A percentile compares a stretch with the other conserved stretches of the same genome.
Conservation (phyloP, 2,888 invertebrate species). For the Pasiphila rectangulata region DNA sequence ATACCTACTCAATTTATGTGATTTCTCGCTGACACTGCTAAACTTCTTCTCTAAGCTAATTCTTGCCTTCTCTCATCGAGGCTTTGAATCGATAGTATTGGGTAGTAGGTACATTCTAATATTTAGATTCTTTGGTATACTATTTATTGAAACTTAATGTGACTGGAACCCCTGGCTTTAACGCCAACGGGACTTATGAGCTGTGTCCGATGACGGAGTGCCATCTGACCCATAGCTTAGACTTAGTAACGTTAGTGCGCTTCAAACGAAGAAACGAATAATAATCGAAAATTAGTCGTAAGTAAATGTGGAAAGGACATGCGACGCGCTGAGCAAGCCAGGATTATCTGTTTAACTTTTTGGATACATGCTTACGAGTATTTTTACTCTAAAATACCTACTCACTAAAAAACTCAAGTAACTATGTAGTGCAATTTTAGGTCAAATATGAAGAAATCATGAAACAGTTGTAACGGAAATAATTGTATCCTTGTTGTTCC, state of each 20-base stretch:
- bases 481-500: slow-evolving; percentile 62
- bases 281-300: slow-evolving; percentile 72
- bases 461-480: slow-evolving; percentile 50
- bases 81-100: slow-evolving; percentile 24
- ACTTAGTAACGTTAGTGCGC: slow-evolving; percentile 69
- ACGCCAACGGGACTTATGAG: slow-evolving; percentile 40
- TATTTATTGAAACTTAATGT: slow-evolving; percentile 23
- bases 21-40: slow-evolving; percentile 25
- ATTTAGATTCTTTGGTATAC: slow-evolving; percentile 23
- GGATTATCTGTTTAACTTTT: slow-evolving; percentile 13
- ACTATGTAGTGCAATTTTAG: not conserved
- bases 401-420: too few species aligned
- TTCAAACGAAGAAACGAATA: slow-evolving; percentile 75
- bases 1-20: slow-evolving; percentile 32
- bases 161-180: slow-evolving; percentile 21
- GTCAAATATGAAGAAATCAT: slow-evolving; percentile 15
- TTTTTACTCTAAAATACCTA: not conserved
- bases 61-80: slow-evolving; percentile 34
- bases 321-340: slow-evolving; percentile 2
- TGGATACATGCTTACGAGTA: not conserved
- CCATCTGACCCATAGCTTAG: slow-evolving; percentile 77
- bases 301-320: slow-evolving; percentile 55
- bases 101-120: slow-evolving; percentile 29
- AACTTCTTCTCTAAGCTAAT: slow-evolving; percentile 29
- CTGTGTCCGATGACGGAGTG: slow-evolving; percentile 68